phyloP scores from a whole-genome alignment of 2,888 invertebrate species.

The Lacanobia wlatinum region DNA sequence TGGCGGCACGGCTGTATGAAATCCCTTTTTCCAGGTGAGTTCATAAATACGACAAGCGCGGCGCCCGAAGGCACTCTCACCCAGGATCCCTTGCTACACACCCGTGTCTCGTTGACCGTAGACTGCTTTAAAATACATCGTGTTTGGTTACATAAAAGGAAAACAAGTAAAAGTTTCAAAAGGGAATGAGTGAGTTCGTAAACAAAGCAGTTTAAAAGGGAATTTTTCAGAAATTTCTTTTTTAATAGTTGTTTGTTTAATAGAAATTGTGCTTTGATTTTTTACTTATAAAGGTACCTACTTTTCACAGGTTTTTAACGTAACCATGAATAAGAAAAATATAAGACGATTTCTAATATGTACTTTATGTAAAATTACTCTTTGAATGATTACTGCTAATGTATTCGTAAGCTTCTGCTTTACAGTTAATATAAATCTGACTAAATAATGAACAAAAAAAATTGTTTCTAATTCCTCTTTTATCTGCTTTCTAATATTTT shows the following conservation, averaged over 20 bases:
- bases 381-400: background rate
- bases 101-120: slow-evolving; percentile 47
- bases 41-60: slow-evolving; percentile 65
- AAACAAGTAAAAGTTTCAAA: slow-evolving; percentile 28
- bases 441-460: slow-evolving; percentile 1
- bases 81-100: slow-evolving; percentile 53
- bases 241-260: background rate
- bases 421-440: background rate
- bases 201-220: background rate
- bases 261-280: background rate
- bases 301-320: too few relatives aligned
- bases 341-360: background rate
- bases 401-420: background rate
- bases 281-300: background rate
- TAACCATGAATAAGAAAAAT: background rate
- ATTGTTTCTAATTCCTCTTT: slow-evolving; percentile 26
- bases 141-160: slow-evolving; percentile 42
- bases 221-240: background rate
- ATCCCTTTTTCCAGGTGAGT: slow-evolving; percentile 72
- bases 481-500: slow-evolving; percentile 44
- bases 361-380: background rate
- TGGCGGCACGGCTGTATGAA: slow-evolving; percentile 67
- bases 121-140: slow-evolving; percentile 53
- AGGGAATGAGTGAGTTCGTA: slow-evolving; percentile 2
- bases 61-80: slow-evolving; percentile 55